These are phyloP conservation scores for Periplaneta americana DNA, from an alignment of 1,140 invertebrate species.

Conservation along the genomic window DNA sequence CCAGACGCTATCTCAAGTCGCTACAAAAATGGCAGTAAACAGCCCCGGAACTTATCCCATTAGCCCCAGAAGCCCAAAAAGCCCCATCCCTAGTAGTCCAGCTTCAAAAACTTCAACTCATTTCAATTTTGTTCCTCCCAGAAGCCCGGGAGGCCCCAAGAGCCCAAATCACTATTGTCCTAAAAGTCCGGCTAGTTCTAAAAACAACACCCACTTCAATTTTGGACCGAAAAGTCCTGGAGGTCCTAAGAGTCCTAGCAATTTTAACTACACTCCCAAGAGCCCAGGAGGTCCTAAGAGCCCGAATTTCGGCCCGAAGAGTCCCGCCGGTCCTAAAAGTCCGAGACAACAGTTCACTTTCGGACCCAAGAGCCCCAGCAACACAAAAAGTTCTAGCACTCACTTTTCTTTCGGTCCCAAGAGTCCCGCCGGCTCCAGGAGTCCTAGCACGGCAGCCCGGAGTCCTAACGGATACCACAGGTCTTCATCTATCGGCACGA, in stretches of 20 bases:
- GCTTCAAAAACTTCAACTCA: not conserved
- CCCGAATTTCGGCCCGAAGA: not conserved
- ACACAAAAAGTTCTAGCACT: not conserved
- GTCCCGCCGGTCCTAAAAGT: not conserved
- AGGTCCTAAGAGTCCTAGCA: not conserved
- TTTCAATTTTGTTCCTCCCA: not conserved
- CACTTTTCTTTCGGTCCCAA: not conserved
- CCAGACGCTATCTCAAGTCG: not conserved
- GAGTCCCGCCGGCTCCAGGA: not conserved
- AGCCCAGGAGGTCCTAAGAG: not conserved
- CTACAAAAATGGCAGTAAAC: not conserved
- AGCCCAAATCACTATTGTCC: not conserved
- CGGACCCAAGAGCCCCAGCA: not conserved
- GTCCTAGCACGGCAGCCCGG: not conserved
- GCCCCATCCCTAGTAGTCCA: not conserved
- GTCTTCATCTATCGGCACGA: not conserved
- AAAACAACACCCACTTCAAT: not conserved
- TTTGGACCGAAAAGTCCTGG: slow-evolving; percentile 3
- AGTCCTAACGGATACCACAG: not conserved
- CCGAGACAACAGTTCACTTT: not conserved
- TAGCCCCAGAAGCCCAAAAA: not conserved
- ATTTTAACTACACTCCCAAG: not conserved
- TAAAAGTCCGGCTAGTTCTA: not conserved
- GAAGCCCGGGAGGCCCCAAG: not conserved
- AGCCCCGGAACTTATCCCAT: not conserved